Base-by-base conservation (phyloP, 2,797 vertebrate species). In the Avahi laniger region DNA sequence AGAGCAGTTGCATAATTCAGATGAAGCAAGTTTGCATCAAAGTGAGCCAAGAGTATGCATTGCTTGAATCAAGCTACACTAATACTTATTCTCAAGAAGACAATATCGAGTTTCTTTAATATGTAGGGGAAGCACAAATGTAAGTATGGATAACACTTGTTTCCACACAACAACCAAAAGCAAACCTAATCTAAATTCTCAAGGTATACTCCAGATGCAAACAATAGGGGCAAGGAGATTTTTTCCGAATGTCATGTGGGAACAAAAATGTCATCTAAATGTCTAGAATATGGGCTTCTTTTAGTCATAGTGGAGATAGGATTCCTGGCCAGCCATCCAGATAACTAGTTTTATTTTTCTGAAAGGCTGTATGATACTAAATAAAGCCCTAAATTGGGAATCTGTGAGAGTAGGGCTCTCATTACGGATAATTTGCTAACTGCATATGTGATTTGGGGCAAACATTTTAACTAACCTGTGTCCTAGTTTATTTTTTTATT, bases 1-100 rank as follows among this genome's bases (percentile, higher is more conserved):
- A 89, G 52, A 97, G 83, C 46, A 91, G 85, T 96, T 93, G 85
- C 59, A 91, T 97, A 97, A 95, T 95, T 97, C 97, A 94, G 79
- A 90, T 50, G 80, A 85, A 88, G 83, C 70, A 90, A 88, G 72
- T 95, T 93, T 82, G 38, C 69, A 83, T 92, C 86, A 63, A 94
- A 92, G 59, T 48, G 87, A 96, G 75, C 95, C 80, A 95, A 73
- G 69, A 75, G 13, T 61, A 75, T 63, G 41, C 35, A 92, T 52
- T 92, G 14, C 85, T 69, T 78, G 35, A 83, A 87, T 96, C 63
- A 88, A 94, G 52, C 52, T 81, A 35, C 14, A 41, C 24, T 91
- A 52, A 41, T 28, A 59, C 18, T 93, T 73, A 83, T 65, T 93
- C 79, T 95, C 30, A 50, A 73, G 61, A 84, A 86, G 38, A 61